Base-by-base conservation (phyloP, 2,113 vertebrate genomes). In the Piprites chloris region DNA sequence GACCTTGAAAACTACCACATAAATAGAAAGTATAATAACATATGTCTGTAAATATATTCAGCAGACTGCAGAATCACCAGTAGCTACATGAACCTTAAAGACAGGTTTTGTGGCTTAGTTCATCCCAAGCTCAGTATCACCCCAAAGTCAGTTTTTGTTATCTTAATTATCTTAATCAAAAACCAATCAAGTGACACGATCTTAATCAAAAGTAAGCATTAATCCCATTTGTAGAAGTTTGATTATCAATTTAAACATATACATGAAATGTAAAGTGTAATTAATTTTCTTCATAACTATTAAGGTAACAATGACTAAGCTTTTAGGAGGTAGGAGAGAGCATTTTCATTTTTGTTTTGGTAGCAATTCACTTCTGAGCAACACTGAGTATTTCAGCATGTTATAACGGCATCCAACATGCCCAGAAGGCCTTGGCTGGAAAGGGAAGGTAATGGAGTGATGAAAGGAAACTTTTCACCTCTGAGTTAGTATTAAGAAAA, bases 401-500 rank as follows among this genome's bases (percentile, higher is more conserved):
- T 80, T 86, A 24, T n/a, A 67, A 72, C 46, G 74, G 26, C 59
- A 65, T 73, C 26, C 63, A 77, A 58, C 12, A 15, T 46, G 41
- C 20, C 39, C 59, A n/a, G 53, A 83, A 76, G 35, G 59, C 39
- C 49, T 32, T 84, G 26, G 11, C 28, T 76, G 39, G 39, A 18
- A 80, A 82, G 9, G 20, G 10, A 72, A 93, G 19, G 12, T 63
- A 76, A 35, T 30, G 28, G 39, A 71, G 28, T 53, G 26, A 79
- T 41, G 58, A 86, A 79, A 91, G 23, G 27, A 89, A 83, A 80
- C 19, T 79, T 91, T 87, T 68, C 58, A 53, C 41, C 67, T 62
- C 42, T 53, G 47, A 80, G 14, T 83, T 80, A 75, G 20, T 71
- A 88, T 71, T 89, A 72, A 95, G 58, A 89, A 75, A 86, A 89